A percentile compares a stretch with the other conserved stretches of the same genome.
Conservation (phyloP, 2,113 vertebrate genomes). For the Hucho hucho region DNA sequence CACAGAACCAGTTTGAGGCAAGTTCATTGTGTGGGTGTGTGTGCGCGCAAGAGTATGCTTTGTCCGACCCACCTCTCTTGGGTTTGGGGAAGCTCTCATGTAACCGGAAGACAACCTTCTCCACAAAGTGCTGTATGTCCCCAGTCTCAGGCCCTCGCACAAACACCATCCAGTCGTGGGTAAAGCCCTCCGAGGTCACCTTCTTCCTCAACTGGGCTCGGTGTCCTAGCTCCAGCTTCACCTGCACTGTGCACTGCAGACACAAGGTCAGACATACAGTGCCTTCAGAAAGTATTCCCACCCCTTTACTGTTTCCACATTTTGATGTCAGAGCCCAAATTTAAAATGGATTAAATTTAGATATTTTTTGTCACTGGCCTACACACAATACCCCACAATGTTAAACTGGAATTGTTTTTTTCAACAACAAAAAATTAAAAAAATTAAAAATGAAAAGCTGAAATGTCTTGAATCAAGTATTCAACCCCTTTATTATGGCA, state of each 20-base stretch:
- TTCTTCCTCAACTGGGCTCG: constrained; percentile 95
- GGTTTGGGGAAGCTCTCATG: constrained; percentile 99
- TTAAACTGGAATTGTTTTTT: no score
- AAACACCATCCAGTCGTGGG: constrained; percentile 99
- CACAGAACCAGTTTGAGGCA: no score
- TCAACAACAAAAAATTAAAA: no score
- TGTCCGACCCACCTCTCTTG: constrained; percentile 85
- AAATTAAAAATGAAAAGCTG: no score
- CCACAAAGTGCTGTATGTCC: constrained; percentile 98
- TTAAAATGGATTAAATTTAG: no score
- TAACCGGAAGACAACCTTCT: constrained; percentile 94
- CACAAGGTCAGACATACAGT: background rate
- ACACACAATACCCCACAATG: no score
- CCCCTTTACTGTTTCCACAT: no score
- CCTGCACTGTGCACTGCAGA: constrained; percentile 93
- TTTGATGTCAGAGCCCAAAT: no score
- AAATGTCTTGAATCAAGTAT: no score
- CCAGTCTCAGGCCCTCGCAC: constrained; percentile 94
- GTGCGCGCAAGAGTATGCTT: background rate
- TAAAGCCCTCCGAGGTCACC: constrained; percentile 94
- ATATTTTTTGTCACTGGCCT: no score
- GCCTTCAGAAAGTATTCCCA: no score
- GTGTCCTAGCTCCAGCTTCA: constrained; percentile 97
- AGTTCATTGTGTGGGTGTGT: background rate
- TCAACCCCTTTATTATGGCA: no score